Base-by-base conservation (phyloP, 2,113 vertebrate genomes). In the Bos javanicus region DNA sequence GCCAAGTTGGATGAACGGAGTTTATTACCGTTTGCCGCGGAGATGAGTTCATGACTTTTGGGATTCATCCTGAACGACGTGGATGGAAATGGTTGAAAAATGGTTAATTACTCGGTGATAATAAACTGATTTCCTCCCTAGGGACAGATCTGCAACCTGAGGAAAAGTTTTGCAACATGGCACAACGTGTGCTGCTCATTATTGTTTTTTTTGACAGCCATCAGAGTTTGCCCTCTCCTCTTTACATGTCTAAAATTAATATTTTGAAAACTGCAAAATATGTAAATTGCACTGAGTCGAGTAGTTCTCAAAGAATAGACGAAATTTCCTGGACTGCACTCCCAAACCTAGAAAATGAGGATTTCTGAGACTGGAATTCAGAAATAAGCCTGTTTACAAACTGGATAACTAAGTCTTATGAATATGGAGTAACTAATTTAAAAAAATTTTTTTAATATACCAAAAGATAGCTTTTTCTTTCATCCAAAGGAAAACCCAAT, bases 91-190 rank as follows among this genome's bases (percentile, higher is more conserved):
- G 59, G 74, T n/a, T 46, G 84, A n/a, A 54, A 91, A 50, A 56
- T 15, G 30, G 91, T 85, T 64, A 74, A 88, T 36, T 43, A 15
- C 39, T 30, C 4, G 39, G 33, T 82, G 91, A 71, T 81, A 87
- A 92, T 5, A n/a, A 64, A 46, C 50, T 2, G 59, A 57, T 46
- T 76, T 81, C 56, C 57, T 59, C 57, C 48, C 30, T 30, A 4
- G 76, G 30, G 48, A 14, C 39, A 28, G 64, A 71, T 39, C 62
- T 56, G 15, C 87, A 26, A 62, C 91, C 54, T 8, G 48, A 87
- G 56, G 76, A 39, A 89, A 97, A 98, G 95, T 98, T 97, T 82
- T 67, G 71, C 91, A 16, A 59, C 81, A 7, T 6, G 92, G 71
- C 48, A 43, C 71, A 39, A 43, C 64, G 59, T 50, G 87, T 57